Percentiles rank a stretch among this genome's conserved stretches.
Evolutionary conservation across 2,888 invertebrate species (phyloP).

Genomic region (Encarsia formosa): DNA sequence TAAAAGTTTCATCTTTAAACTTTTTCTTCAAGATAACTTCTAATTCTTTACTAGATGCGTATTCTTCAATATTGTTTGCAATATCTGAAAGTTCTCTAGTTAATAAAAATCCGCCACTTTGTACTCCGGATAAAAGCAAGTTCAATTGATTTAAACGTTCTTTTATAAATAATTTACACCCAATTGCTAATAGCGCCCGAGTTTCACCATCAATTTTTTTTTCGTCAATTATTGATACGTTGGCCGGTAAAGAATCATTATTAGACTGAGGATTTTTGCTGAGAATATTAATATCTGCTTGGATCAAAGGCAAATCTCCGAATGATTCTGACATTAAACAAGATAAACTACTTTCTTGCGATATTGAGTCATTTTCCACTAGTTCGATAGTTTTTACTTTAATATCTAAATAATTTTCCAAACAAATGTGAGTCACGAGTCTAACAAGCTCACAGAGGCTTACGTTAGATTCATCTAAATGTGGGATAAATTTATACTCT

Average conservation of each 20-base stretch:
- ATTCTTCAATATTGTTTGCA: slow-evolving; percentile 58
- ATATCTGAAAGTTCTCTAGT: slow-evolving; percentile 42
- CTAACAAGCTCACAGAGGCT: slow-evolving; percentile 39
- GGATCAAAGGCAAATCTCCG: slow-evolving; percentile 67
- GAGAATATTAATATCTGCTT: slow-evolving; percentile 62
- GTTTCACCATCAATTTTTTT: slow-evolving; percentile 56
- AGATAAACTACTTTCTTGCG: slow-evolving; percentile 49
- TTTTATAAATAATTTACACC: slow-evolving; percentile 52
- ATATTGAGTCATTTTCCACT: slow-evolving; percentile 33
- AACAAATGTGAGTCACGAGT: slow-evolving; percentile 51
- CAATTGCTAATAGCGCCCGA: slow-evolving; percentile 54
- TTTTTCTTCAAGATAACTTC: neutral
- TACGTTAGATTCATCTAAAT: slow-evolving; percentile 41
- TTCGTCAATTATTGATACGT: slow-evolving; percentile 58
- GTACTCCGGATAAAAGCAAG: slow-evolving; percentile 44
- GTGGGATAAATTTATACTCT: slow-evolving; percentile 56
- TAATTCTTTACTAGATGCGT: slow-evolving; percentile 56
- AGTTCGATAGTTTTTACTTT: slow-evolving; percentile 46
- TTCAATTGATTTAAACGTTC: slow-evolving; percentile 7
- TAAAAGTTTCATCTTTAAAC: neutral
- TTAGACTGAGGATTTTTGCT: slow-evolving; percentile 43
- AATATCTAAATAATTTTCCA: slow-evolving; percentile 52
- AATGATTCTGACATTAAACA: slow-evolving; percentile 60
- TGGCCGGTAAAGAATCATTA: slow-evolving; percentile 43
- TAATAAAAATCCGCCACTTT: slow-evolving; percentile 14